Conservation (phyloP, 2,797 vertebrate genomes). For the Arctocebus calabarensis region DNA sequence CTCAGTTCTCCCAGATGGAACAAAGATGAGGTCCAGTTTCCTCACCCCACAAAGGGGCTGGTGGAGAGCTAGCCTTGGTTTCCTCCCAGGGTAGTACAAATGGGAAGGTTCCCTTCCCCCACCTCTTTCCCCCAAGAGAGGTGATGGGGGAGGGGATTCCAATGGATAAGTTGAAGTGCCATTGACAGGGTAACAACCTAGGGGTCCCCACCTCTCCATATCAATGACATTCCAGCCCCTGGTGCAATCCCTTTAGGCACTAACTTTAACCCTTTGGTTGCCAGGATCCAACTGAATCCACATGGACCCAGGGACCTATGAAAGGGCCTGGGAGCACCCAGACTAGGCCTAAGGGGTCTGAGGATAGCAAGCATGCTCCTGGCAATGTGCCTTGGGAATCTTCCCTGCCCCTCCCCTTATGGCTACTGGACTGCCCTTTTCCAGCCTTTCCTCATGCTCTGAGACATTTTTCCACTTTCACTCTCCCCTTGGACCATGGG, state of each 20-base stretch:
- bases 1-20: neutral
- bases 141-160: neutral
- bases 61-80: neutral
- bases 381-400: too few relatives aligned
- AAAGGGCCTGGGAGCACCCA: neutral
- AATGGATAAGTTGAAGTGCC: neutral
- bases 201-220: neutral
- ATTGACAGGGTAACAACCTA: neutral
- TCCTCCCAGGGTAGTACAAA: neutral
- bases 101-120: neutral
- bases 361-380: neutral
- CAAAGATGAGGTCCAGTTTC: neutral
- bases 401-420: fast-evolving
- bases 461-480: neutral
- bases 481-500: neutral
- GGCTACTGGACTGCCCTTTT: too few relatives aligned
- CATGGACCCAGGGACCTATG: too few relatives aligned
- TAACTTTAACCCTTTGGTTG: constrained; percentile 61
- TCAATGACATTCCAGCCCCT: neutral
- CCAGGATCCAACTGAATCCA: neutral
- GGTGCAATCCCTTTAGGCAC: neutral
- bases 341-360: neutral
- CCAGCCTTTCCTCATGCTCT: too few relatives aligned
- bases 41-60: neutral
- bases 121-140: neutral